Evolutionary conservation across 2,888 invertebrate genomes (phyloP).

Genomic region (Asteroscopus sphinx): DNA sequence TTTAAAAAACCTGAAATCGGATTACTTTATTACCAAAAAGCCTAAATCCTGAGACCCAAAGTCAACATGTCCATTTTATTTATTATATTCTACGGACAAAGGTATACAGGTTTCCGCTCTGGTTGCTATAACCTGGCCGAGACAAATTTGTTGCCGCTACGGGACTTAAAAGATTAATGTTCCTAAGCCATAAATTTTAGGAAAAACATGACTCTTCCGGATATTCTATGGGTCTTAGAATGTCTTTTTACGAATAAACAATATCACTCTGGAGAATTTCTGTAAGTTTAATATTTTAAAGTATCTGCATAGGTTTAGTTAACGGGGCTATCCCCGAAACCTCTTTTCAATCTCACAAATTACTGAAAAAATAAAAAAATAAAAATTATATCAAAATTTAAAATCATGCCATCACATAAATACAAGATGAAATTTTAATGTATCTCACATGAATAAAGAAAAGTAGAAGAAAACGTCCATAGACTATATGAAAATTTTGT

Average conservation of each 20-base stretch:
- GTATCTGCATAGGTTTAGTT: not conserved
- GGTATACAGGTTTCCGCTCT: constrained; percentile 21
- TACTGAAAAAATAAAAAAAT: too few relatives aligned
- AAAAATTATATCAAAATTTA: too few relatives aligned
- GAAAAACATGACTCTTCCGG: constrained; percentile 36
- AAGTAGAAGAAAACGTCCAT: too few relatives aligned
- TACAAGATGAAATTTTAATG: too few relatives aligned
- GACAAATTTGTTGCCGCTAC: constrained; percentile 39
- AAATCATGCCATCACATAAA: too few relatives aligned
- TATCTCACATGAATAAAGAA: too few relatives aligned
- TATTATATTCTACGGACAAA: constrained; percentile 15
- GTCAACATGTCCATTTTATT: constrained; percentile 16
- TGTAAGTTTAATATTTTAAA: not conserved
- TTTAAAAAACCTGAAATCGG: too few relatives aligned
- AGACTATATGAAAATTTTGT: too few relatives aligned
- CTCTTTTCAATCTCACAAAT: too few relatives aligned
- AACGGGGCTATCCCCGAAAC: not conserved
- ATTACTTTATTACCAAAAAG: too few relatives aligned
- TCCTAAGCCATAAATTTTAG: constrained; percentile 47
- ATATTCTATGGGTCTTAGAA: constrained; percentile 34
- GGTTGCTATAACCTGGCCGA: constrained; percentile 10
- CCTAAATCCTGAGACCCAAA: not conserved
- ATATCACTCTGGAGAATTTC: constrained; percentile 18
- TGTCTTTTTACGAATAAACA: constrained; percentile 30
- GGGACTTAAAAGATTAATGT: constrained; percentile 49